Evolutionary conservation across 2,888 invertebrate species (phyloP).

Genomic region (Allygus modestus): DNA sequence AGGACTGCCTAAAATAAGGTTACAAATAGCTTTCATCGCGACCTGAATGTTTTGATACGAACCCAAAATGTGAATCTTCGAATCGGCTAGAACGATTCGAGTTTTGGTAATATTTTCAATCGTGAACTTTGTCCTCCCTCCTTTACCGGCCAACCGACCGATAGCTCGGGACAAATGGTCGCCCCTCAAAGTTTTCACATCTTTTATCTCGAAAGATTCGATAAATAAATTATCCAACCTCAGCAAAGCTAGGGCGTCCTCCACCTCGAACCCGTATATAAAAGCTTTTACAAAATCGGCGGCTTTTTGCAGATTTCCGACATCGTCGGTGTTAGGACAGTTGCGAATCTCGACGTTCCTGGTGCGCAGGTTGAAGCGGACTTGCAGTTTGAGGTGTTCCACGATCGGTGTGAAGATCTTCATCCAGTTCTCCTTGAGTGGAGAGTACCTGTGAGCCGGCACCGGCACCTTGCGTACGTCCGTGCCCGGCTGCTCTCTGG

Average conservation of each 20-base stretch:
- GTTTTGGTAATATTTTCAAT: constrained; percentile 99
- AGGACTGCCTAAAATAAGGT: constrained; percentile 97
- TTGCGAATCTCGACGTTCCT: constrained; percentile 92
- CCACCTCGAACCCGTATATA: constrained; percentile 96
- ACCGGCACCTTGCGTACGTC: constrained; percentile 88
- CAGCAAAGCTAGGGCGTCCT: constrained; percentile 96
- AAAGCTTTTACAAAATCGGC: constrained; percentile 99
- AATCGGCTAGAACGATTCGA: constrained; percentile 97
- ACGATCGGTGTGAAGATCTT: constrained; percentile 98
- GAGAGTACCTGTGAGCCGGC: constrained; percentile 96
- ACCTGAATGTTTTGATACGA: constrained; percentile 98
- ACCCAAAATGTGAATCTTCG: constrained; percentile 97
- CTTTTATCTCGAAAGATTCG: constrained; percentile 97
- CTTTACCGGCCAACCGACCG: constrained; percentile 98
- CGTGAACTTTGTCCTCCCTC: constrained; percentile 97
- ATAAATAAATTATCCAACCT: constrained; percentile 97
- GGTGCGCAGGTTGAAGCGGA: constrained; percentile 94
- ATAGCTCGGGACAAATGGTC: constrained; percentile 97
- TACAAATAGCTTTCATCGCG: constrained; percentile 96
- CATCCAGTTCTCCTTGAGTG: constrained; percentile 97
- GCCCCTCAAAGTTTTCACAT: constrained; percentile 96
- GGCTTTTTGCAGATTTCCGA: constrained; percentile 95
- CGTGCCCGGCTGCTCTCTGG: constrained; percentile 74
- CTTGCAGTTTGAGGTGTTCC: constrained; percentile 95
- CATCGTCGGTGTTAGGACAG: constrained; percentile 86